Evolutionary conservation across 2,113 vertebrate species (phyloP), one percentile per base, ranked within the genome.

Genomic region (Galemys pyrenaicus): DNA sequence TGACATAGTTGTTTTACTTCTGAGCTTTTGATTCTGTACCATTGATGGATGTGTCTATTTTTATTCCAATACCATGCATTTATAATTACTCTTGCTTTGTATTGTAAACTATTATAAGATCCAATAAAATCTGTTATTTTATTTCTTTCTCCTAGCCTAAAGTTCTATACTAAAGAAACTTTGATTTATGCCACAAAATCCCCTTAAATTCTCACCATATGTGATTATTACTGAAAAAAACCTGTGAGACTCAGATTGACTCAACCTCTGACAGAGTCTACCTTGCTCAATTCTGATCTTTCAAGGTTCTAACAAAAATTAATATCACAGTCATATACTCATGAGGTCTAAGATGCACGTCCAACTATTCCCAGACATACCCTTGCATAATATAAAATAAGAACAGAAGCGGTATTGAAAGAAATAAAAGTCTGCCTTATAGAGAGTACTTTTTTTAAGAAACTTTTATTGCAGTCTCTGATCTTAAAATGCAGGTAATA

Each of bases 251-350:
- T 74, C 35, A 60, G 24, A 96, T 35, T 94, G 56, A 84, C 37
- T 90, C 68, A 86, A 64, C 35, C 46, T 93, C 68, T 91, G 74
- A 91, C 41, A 91, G 83, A 41, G 32, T 70, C 60, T 81, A 58
- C 30, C 11, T 87, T 83, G 84, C 13, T 68, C n/a, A 51, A 74
- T 79, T 94, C 64, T 89, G 83, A 94, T 32, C 70, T 94, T 67
- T 79, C 39, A 91, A 87, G n/a, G 13, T 89, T 87, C 56, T 89
- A 87, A 64, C 71, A 86, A 94, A 87, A 89, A 77, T 78, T 82
- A 80, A 15, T 80, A 93, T 81, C 41, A 56, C n/a, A 89, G 3
- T 54, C 37, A 62, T 79, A 86, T 17, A 9, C 49, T 46, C 32
- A 82, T 81, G 54, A 87, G 24, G 17, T 68, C 0, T n/a, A 77